Conservation (phyloP, 2,888 invertebrate species). For the Mesochorus sp. region DNA sequence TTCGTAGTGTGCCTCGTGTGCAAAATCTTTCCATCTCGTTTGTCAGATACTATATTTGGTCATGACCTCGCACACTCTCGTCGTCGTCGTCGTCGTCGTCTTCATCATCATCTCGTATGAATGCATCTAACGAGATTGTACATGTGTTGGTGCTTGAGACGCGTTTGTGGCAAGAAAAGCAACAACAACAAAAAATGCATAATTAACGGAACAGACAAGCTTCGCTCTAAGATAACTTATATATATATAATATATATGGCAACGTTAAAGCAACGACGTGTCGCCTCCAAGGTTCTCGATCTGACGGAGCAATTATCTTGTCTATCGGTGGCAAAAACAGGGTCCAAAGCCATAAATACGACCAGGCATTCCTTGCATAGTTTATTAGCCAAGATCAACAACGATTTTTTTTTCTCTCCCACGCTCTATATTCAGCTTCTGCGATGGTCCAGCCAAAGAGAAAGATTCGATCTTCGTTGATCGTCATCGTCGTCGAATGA, state of each 20-base stretch:
- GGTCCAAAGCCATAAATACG: conserved; percentile 59
- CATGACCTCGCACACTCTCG: conserved; percentile 48
- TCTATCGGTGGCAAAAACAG: conserved; percentile 70
- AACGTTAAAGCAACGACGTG: not conserved
- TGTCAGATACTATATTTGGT: conserved; percentile 56
- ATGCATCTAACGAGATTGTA: conserved; percentile 37
- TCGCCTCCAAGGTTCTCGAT: conserved; percentile 45
- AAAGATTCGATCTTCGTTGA: conserved; percentile 60
- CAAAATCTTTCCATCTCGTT: conserved; percentile 45
- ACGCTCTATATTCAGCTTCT: too few species aligned
- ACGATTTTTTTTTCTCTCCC: not conserved
- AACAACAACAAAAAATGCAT: conserved; percentile 49
- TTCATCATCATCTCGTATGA: conserved; percentile 1
- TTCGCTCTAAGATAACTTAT: not conserved
- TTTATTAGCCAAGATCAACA: conserved; percentile 41
- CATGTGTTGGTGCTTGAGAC: not conserved
- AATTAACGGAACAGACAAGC: conserved; percentile 55
- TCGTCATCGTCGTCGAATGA: conserved; percentile 59
- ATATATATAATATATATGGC: not conserved
- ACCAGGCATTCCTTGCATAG: conserved; percentile 44
- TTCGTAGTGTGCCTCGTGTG: not conserved
- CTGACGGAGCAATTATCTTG: conserved; percentile 69
- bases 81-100: too few species aligned
- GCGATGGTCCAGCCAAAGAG: too few species aligned
- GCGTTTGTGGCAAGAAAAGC: conserved; percentile 6